Base-by-base conservation (phyloP, 92 coral and sea anemone species). In the Epizoanthus stellaris region DNA sequence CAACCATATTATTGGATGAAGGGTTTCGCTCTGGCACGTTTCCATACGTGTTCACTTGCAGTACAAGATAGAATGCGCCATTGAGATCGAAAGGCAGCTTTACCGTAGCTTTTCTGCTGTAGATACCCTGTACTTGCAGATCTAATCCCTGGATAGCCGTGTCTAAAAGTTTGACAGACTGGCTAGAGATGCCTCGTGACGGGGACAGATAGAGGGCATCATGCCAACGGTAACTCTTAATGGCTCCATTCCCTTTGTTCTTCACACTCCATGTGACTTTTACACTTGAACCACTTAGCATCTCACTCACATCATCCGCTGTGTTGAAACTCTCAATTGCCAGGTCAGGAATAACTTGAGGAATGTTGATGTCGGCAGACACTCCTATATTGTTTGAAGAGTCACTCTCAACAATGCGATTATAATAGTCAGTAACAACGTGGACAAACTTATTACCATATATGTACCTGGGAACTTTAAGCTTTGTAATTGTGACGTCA, bases 321-420 rank as follows among this genome's bases (percentile, higher is more conserved):
- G 91, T n/a, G 9, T 68, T 75, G 36, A 92, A 62, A 25, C 72
- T 86, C 59, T 77, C 72, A 13, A 87, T 82, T 1, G 43, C 89
- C 19, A 92, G 82, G 79, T 92, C 93, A 1, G 95, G 91, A 21
- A 80, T 42, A 30, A 90, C 85, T 43, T 30, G 89, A 23, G 95
- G 93, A 34, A 92, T 36, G 5, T n/a, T 39, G 7, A 90, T 42
- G 20, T 65, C 77, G 11, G 14, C 54, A 7, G 89, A 72, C 71
- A 73, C 69, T 23, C 81, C 68, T 21, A 82, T 43, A 52, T 92
- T 92, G 84, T 80, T 90, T 21, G 75, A 38, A 12, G 70, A 67
- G 58, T 82, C 70, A 42, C 59, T 30, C 65, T 93, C 96, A 3
- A 67, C 59, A 77, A 93, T 87, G 9, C 90, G 19, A 45, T 62